Evolutionary conservation across 2,888 invertebrate genomes (phyloP).

Genomic region (Pardosa pseudoannulata): DNA sequence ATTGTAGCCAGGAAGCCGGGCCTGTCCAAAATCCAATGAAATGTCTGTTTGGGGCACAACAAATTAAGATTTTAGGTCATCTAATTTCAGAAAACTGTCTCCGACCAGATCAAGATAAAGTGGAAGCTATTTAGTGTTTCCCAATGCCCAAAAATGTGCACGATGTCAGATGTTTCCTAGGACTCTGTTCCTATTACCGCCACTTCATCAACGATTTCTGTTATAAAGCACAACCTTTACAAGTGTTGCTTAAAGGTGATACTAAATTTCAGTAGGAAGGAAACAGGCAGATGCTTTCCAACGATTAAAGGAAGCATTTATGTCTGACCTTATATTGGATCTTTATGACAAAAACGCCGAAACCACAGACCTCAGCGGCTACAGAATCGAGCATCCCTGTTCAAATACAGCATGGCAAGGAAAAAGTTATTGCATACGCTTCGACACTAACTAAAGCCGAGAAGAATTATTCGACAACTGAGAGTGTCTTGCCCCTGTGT

Average conservation of each 20-base stretch:
- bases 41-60: conserved; percentile 66
- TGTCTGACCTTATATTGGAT: conserved; percentile 73
- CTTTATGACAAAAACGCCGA: conserved; percentile 74
- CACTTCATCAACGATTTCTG: conserved; percentile 8
- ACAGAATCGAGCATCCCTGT: too few species aligned
- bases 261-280: not conserved
- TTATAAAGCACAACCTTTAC: conserved; percentile 5
- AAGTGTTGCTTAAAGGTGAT: conserved; percentile 7
- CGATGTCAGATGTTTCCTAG: conserved; percentile 26
- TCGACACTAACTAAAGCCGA: too few species aligned
- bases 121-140: conserved; percentile 13
- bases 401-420: not conserved
- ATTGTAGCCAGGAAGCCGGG: conserved; percentile 63
- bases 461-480: too few species aligned
- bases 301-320: conserved; percentile 27
- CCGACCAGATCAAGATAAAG: not conserved
- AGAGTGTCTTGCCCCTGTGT: too few species aligned
- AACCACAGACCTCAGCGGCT: not conserved
- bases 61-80: not conserved
- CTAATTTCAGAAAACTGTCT: not conserved
- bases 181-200: conserved; percentile 16
- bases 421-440: too few species aligned
- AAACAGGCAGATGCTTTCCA: conserved; percentile 24
- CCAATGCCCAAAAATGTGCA: conserved; percentile 29
- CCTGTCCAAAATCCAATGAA: conserved; percentile 73